phyloP scores from a whole-genome alignment of 2,888 invertebrate genomes.

The Scelioninae gen. 1 region DNA sequence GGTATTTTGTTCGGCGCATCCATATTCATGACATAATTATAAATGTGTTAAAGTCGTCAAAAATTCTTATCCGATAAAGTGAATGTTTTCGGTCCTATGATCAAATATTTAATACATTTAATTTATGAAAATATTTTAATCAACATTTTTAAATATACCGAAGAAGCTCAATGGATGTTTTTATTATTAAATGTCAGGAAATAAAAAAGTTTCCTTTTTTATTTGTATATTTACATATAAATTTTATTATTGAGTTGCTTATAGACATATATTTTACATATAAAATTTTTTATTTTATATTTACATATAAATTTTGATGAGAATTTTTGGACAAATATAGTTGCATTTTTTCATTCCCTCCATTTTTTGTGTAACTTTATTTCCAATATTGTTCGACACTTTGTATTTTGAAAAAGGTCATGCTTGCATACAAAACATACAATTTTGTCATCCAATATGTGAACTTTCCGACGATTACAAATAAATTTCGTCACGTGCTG shows the following conservation, averaged over 20 bases:
- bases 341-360: neutral
- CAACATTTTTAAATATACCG: conserved; percentile 20
- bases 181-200: conserved; percentile 33
- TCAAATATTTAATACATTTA: conserved; percentile 38
- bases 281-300: too few species aligned
- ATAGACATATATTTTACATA: too few species aligned
- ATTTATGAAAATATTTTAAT: conserved; percentile 25
- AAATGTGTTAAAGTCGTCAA: conserved; percentile 40
- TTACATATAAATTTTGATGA: conserved; percentile 7
- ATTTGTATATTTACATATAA: too few species aligned
- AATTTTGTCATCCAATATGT: conserved; percentile 21
- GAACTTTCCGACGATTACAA: conserved; percentile 35
- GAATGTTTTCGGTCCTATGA: conserved; percentile 20
- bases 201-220: neutral
- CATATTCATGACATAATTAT: conserved; percentile 59
- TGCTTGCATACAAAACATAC: conserved; percentile 11
- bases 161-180: neutral
- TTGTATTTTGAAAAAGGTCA: conserved; percentile 27
- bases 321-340: conserved; percentile 11
- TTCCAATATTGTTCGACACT: neutral
- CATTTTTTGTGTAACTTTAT: neutral
- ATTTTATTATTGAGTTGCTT: too few species aligned
- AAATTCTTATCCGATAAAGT: conserved; percentile 30
- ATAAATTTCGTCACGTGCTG: conserved; percentile 18
- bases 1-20: conserved; percentile 49